phyloP scores from a whole-genome alignment of 2,888 invertebrate species.

The Troglohyphantes excavatus region DNA sequence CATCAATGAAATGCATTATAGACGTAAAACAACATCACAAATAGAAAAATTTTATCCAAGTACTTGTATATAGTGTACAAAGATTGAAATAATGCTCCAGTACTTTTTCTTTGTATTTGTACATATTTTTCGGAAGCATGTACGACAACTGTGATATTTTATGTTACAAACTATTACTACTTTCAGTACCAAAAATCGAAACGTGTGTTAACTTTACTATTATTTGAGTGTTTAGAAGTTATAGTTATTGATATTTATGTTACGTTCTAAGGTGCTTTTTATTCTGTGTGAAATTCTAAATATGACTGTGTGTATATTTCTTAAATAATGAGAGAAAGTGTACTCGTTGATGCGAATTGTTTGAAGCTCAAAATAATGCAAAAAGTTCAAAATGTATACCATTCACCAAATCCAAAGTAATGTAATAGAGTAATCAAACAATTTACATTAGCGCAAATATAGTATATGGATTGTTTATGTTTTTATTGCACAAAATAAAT shows the following conservation, averaged over 20 bases:
- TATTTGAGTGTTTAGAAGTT: constrained; percentile 49
- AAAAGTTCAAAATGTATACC: background rate
- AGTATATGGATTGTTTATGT: constrained; percentile 56
- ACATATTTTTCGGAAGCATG: constrained; percentile 36
- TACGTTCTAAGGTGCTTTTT: constrained; percentile 40
- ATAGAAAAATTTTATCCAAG: background rate
- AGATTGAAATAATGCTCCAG: constrained; percentile 8
- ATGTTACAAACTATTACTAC: constrained; percentile 45
- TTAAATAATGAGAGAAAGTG: constrained; percentile 31
- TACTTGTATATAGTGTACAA: constrained; percentile 28
- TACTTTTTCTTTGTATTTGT: constrained; percentile 44
- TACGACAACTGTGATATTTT: constrained; percentile 76
- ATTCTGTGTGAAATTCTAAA: constrained; percentile 13
- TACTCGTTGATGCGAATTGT: background rate
- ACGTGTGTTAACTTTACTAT: constrained; percentile 23
- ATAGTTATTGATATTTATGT: constrained; percentile 31
- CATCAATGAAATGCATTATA: background rate
- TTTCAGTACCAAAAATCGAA: constrained; percentile 56
- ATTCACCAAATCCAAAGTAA: background rate
- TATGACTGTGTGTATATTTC: constrained; percentile 18
- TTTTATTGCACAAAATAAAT: constrained; percentile 52
- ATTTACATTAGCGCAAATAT: background rate
- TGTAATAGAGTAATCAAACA: background rate
- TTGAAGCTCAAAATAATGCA: background rate
- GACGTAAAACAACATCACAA: background rate